Percentiles rank a stretch among this genome's conserved stretches.
These are phyloP conservation scores for Spongia lamella DNA, from an alignment of 37 sponge, comb jelly and placozoan species.

Conservation along the genomic window DNA sequence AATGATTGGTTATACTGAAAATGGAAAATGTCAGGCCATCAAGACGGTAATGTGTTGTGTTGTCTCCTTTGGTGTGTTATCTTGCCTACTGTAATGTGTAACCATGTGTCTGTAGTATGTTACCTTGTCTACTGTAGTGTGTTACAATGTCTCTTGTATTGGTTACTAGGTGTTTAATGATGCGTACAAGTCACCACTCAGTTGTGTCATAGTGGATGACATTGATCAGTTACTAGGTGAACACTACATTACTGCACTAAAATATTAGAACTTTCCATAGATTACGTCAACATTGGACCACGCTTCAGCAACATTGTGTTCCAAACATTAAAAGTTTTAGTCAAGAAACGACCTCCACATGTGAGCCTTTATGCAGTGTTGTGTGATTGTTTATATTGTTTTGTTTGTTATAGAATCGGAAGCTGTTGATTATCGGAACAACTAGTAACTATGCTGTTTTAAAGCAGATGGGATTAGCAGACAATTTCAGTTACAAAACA, in stretches of 20 bases:
- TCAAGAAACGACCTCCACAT: slow-evolving; percentile 70
- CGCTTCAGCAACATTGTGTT: slow-evolving; percentile 86
- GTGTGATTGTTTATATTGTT: too few species aligned
- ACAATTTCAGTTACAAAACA: slow-evolving; percentile 45
- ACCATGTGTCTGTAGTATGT: neutral
- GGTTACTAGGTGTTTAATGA: slow-evolving; percentile 83
- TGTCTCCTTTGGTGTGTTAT: neutral
- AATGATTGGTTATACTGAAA: slow-evolving; percentile 85
- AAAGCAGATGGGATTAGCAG: slow-evolving; percentile 34
- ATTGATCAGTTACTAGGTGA: slow-evolving; percentile 87
- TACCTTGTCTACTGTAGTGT: neutral
- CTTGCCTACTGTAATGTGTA: neutral
- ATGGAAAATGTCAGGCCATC: slow-evolving; percentile 83
- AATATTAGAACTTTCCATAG: slow-evolving; percentile 20
- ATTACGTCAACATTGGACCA: slow-evolving; percentile 89
- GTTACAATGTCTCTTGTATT: neutral
- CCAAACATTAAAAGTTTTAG: slow-evolving; percentile 77
- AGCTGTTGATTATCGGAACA: slow-evolving; percentile 84
- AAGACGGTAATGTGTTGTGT: slow-evolving; percentile 58
- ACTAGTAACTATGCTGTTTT: slow-evolving; percentile 54
- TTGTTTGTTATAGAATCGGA: slow-evolving; percentile 11
- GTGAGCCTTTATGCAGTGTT: too few species aligned
- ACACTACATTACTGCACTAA: neutral
- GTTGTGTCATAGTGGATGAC: slow-evolving; percentile 95
- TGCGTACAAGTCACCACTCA: slow-evolving; percentile 96